Base-by-base conservation (phyloP, 2,888 invertebrate species). In the Xestia c-nigrum region DNA sequence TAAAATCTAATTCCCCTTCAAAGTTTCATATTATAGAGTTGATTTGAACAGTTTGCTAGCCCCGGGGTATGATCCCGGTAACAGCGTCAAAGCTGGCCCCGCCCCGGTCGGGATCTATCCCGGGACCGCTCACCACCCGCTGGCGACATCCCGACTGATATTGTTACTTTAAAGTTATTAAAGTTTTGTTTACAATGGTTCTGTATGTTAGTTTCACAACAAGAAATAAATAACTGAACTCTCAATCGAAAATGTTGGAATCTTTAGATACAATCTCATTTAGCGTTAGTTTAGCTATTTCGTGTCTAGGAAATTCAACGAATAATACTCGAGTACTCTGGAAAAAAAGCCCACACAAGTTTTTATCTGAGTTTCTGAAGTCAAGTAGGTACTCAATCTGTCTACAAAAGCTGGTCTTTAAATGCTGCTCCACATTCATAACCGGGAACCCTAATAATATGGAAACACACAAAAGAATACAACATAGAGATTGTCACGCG, bases 51-150 rank as follows among this genome's bases (percentile, higher is more conserved):
- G 85, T 88, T 85, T 86, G 76, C 59, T 82, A 75, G 89, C 93
- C 92, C 76, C 87, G 87, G 92, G 94, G 88, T 78, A 89, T 89
- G 90, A 87, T 92, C 92, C 91, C 89, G 78, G 87, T 91, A 90
- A 93, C 91, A 92, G 90, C 86, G 88, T 88, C 91, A 91, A 90
- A 90, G 89, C 86, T 86, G 66, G 85, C 76, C 72, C 78, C 82
- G 82, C 88, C 88, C 89, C 81, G 88, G 87, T 76, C 76, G 88
- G 89, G 86, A 84, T 85, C 87, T 89, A 90, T 89, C 88, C 85
- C 88, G 86, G 88, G 89, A 87, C 47, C 61, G 64, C 63, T 76
- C 83, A 79, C 85, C 88, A 87, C 88, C 88, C 88, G 88, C 89
- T 87, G 88, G 78, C 81, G 76, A 86, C 75, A 85, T 89, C 89